phyloP scores from a whole-genome alignment of 2,888 invertebrate genomes.

The Entomobrya proxima region DNA sequence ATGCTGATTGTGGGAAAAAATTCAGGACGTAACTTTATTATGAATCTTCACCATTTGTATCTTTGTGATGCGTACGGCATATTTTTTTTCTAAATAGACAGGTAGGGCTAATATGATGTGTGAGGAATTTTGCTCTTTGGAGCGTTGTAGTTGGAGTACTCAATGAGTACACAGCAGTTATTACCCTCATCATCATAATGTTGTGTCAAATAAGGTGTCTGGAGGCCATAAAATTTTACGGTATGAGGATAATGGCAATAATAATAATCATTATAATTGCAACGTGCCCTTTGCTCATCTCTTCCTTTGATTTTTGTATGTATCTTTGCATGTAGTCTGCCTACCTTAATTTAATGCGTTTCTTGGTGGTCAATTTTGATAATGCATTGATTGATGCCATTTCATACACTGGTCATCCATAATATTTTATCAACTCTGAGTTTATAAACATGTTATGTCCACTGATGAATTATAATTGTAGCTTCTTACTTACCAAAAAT shows the following conservation, averaged over 20 bases:
- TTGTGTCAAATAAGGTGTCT: constrained; percentile 60
- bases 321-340: not conserved
- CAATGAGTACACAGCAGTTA: constrained; percentile 48
- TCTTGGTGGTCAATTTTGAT: no score
- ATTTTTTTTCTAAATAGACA: no score
- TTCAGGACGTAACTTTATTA: no score
- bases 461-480: not conserved
- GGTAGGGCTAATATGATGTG: no score
- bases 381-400: no score
- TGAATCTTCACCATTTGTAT: no score
- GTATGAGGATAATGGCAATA: constrained; percentile 54
- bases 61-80: no score
- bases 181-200: constrained; percentile 46
- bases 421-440: no score
- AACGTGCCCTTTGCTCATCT: not conserved
- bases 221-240: constrained; percentile 61
- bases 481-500: constrained; percentile 36
- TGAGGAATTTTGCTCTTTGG: not conserved
- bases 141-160: not conserved
- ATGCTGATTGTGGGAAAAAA: no score
- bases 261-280: constrained; percentile 48
- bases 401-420: no score
- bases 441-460: no score
- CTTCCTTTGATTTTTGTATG: not conserved
- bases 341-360: no score